These are phyloP conservation scores for Triops longicaudatus DNA, from an alignment of 1,140 invertebrate species.

Conservation along the genomic window DNA sequence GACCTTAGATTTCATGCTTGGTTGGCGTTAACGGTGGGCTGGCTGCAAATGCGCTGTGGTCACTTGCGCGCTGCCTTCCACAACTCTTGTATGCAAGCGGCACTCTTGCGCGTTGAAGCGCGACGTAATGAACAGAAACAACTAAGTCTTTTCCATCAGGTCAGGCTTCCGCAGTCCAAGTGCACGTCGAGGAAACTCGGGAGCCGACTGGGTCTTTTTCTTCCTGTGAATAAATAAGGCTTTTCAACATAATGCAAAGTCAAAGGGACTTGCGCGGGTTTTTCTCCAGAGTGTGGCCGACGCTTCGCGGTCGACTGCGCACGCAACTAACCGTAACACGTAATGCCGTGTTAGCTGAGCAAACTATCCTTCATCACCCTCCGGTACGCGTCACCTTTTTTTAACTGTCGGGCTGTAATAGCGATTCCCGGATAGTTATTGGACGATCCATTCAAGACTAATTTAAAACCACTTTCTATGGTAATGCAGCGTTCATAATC, in stretches of 20 bases:
- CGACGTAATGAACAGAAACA: conserved; percentile 3
- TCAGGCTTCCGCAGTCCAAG: not conserved
- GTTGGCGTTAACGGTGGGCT: conserved; percentile 5
- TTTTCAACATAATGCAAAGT: not conserved
- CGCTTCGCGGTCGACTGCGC: not conserved
- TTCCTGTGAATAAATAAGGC: not conserved
- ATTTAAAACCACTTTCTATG: not conserved
- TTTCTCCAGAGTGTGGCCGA: not conserved
- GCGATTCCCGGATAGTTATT: too few species aligned
- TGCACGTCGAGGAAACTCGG: not conserved
- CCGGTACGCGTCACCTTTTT: not conserved
- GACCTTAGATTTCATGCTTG: conserved; percentile 15
- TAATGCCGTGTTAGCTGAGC: not conserved
- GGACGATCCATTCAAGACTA: not conserved
- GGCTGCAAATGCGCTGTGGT: not conserved
- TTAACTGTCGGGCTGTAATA: not conserved
- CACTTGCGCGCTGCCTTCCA: not conserved
- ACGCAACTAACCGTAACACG: conserved; percentile 6
- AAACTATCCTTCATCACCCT: not conserved
- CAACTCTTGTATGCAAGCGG: not conserved
- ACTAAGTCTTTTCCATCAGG: not conserved
- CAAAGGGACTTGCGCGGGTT: not conserved
- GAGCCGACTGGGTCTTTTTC: not conserved
- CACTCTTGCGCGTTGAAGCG: not conserved
- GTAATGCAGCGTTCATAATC: not conserved